Evolutionary conservation across 2,113 vertebrate species (phyloP).

Genomic region (Lepus timidus): DNA sequence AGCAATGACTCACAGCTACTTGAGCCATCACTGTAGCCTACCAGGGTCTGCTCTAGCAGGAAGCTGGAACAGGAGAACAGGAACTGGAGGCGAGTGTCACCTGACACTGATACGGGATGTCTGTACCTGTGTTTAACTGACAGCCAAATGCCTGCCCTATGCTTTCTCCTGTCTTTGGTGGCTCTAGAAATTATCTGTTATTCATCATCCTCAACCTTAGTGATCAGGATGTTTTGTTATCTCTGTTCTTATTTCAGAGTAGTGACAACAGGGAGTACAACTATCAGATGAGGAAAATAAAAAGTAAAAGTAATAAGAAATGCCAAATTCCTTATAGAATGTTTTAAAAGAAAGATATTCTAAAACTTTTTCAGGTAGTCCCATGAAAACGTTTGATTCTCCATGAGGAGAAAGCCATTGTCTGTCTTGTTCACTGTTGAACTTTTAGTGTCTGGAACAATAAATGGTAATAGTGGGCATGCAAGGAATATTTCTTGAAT

Average conservation of each 20-base stretch:
- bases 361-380: slow-evolving; percentile 32
- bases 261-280: neutral
- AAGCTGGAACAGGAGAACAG: too few relatives aligned
- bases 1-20: too few relatives aligned
- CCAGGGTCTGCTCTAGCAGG: too few relatives aligned
- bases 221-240: slow-evolving; percentile 15
- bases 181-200: neutral
- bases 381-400: neutral
- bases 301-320: neutral
- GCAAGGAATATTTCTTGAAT: slow-evolving; percentile 53
- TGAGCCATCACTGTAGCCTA: too few relatives aligned
- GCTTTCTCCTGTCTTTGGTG: neutral
- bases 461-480: neutral
- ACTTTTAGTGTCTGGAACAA: neutral
- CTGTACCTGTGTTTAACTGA: too few relatives aligned
- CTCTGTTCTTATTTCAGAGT: neutral
- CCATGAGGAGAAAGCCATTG: neutral
- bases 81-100: too few relatives aligned
- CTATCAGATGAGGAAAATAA: neutral
- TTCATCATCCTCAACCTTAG: neutral
- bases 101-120: too few relatives aligned
- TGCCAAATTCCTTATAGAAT: neutral
- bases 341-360: slow-evolving; percentile 43
- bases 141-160: too few relatives aligned
- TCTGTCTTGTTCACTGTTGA: neutral